Conservation (phyloP, 2,888 invertebrate species). For the Clunio marinus region DNA sequence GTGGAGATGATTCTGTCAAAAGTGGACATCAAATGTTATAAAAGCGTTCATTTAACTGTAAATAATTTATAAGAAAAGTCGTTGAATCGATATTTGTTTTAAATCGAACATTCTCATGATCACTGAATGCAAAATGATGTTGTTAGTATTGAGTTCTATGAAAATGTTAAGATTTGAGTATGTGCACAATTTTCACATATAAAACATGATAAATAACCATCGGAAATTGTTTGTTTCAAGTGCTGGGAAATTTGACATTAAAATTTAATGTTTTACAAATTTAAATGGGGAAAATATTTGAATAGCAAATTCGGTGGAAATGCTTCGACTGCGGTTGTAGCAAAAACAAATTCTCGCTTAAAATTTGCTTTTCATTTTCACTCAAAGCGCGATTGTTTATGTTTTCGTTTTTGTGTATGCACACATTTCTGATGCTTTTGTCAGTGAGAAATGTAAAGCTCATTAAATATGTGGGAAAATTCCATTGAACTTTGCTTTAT, state of each 20-base stretch:
- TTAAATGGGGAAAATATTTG: neutral
- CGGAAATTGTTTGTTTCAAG: neutral
- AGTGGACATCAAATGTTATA: no score
- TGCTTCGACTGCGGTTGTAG: neutral
- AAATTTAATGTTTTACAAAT: neutral
- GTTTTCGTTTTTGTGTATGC: conserved; percentile 13
- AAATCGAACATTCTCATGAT: no score
- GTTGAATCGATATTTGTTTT: no score
- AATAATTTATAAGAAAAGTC: no score
- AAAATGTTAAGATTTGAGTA: no score
- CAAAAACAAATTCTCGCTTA: neutral
- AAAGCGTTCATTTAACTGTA: no score
- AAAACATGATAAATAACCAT: no score
- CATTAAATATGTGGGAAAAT: conserved; percentile 17
- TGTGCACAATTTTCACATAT: no score
- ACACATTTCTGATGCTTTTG: conserved; percentile 12
- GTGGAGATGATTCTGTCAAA: no score
- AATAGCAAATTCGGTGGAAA: neutral
- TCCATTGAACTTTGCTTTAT: neutral
- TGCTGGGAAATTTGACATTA: neutral
- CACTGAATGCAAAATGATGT: neutral
- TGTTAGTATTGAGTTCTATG: no score
- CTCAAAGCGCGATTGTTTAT: neutral
- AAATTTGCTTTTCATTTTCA: conserved; percentile 1
- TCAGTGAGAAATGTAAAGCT: conserved; percentile 3